A percentile compares a stretch with the other conserved stretches of the same genome.
These are phyloP conservation scores for Allobates femoralis DNA, from an alignment of 2,797 vertebrate genomes.

Conservation along the genomic window DNA sequence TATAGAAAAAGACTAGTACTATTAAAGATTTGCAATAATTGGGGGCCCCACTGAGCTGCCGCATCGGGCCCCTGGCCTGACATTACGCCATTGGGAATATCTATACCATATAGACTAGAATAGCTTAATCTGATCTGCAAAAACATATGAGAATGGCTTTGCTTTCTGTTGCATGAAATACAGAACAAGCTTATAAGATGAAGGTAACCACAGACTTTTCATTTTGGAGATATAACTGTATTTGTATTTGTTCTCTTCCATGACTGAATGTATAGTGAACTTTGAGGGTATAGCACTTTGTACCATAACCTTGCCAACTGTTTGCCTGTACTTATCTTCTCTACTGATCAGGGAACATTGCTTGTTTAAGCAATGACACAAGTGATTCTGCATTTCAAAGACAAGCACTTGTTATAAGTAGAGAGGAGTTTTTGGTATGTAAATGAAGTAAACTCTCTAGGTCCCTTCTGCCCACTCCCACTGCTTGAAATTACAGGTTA, in stretches of 20 bases:
- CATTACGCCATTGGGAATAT: too few relatives aligned
- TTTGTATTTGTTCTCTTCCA: neutral
- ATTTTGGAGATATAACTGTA: neutral
- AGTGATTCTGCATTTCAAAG: conserved; percentile 71
- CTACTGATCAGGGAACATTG: conserved; percentile 43
- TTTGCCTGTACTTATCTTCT: conserved; percentile 27
- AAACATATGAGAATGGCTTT: neutral
- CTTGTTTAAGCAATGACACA: conserved; percentile 62
- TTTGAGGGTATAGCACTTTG: neutral
- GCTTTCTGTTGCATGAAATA: neutral
- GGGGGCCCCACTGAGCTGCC: too few relatives aligned
- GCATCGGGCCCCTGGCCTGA: too few relatives aligned
- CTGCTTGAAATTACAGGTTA: conserved; percentile 67
- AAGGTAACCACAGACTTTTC: neutral
- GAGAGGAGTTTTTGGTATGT: conserved; percentile 69
- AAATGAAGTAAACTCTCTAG: conserved; percentile 66
- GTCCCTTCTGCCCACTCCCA: conserved; percentile 48
- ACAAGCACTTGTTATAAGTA: conserved; percentile 64
- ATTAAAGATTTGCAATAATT: too few relatives aligned
- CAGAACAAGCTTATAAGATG: neutral
- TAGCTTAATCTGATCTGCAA: too few relatives aligned
- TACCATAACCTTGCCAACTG: neutral
- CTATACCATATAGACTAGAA: too few relatives aligned
- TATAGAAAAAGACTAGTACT: too few relatives aligned
- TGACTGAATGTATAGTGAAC: neutral